Evolutionary conservation across 2,113 vertebrate species (phyloP).

Genomic region (Amazona guildingii): DNA sequence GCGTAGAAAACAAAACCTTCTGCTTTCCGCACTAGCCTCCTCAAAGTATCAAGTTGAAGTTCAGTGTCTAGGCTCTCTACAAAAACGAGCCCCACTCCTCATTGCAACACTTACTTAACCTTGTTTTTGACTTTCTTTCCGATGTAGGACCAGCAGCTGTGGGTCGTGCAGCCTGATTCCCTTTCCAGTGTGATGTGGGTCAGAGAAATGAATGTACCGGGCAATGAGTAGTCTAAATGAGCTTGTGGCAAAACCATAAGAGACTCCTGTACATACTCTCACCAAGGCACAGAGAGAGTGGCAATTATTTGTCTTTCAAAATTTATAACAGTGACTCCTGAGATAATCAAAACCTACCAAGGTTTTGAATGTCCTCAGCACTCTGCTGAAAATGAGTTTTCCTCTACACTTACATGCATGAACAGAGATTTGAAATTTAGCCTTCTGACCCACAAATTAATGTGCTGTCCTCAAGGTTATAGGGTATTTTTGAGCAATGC

Average conservation of each 20-base stretch:
- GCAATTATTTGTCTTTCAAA: background rate
- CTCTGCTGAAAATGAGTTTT: background rate
- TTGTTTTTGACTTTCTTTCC: background rate
- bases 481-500: background rate
- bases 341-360: background rate
- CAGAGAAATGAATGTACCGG: background rate
- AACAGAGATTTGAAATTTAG: background rate
- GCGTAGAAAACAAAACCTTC: background rate
- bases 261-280: background rate
- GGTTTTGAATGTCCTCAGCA: background rate
- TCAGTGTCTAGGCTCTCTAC: background rate
- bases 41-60: background rate
- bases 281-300: background rate
- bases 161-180: accelerated
- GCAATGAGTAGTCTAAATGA: background rate
- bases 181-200: background rate
- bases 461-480: background rate
- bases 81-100: background rate
- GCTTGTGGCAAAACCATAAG: background rate
- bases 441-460: background rate
- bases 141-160: background rate
- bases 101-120: background rate
- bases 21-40: background rate
- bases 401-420: accelerated
- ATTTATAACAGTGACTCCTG: background rate